Base-by-base conservation (phyloP, 2,797 vertebrate species). In the Darevskia mixta region DNA sequence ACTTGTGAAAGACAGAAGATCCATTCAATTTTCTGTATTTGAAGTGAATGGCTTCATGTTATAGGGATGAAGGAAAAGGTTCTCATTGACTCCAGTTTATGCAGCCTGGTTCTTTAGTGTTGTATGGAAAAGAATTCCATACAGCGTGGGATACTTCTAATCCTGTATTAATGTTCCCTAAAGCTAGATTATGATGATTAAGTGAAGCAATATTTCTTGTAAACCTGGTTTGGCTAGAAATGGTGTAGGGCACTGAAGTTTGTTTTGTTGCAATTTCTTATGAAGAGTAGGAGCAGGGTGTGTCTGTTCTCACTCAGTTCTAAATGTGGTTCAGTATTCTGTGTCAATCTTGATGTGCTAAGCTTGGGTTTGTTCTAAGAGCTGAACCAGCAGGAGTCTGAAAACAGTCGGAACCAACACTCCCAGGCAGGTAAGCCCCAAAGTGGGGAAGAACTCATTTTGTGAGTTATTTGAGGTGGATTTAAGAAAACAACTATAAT, bases 181-280 rank as follows among this genome's bases (percentile, higher is more conserved):
- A 85, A 89, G 87, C 49, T 64, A 88, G 72, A 76, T 43, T 61
- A 83, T 43, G 73, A 88, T 91, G 25, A 15, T 85, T 91, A 88
- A 32, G 87, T 76, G 87, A 93, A 91, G 91, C 1, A 8, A 90
- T n/a, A 90, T 88, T 90, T 91, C 95, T 83, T 95, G 95, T 94
- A 93, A 95, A 85, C 93, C 92, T 90, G 88, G 92, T 95, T 95
- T 81, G n/a, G 77, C 90, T 0, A 0, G 88, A 87, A 85, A 84
- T 17, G 67, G 18, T 75, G 85, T 89, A 86, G 90, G 0, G 13
- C 77, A 67, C 8, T 77, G 80, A 69, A 10, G 43, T 87, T 88
- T 55, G 73, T 83, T 71, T 72, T 38, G 61, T 8, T 0, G 0
- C 1, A 27, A 79, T 49, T 0, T 0, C 1, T 6, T 41, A 43